Evolutionary conservation across 2,888 invertebrate species (phyloP), one percentile per base, ranked within the genome.

Genomic region (Argyresthia goedartella): DNA sequence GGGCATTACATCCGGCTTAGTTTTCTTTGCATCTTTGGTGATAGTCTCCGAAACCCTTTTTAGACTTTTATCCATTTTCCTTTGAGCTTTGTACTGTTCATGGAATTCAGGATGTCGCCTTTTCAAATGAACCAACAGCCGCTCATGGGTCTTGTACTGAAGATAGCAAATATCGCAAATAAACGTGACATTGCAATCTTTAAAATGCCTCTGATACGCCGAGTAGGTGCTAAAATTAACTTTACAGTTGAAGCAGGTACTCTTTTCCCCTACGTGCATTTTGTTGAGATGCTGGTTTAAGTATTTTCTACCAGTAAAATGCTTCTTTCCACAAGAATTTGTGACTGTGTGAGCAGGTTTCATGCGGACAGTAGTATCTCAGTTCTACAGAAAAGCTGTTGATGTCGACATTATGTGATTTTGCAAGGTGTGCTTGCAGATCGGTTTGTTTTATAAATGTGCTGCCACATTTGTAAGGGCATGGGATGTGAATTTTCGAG

Each of bases 231-330:
- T 61, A 67, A 92, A 94, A 0, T 75, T 76, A 54, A 86, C 80
- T 0, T 69, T 64, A 59, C 94, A 95, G 0, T 74, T 77, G 0
- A 66, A 63, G 62, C 94, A 94, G 0, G 70, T 64, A 53, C 78
- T 88, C 1, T 71, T 73, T 62, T 91, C 93, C 8, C 73, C 75
- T 16, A 87, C 86, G 63, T 95, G 95, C 0, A 91, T 90, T 71
- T 93, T 94, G 55, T 89, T 85, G 54, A 88, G 91, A 65, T 95
- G 95, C 73, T 94, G 91, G 11, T 91, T 90, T 0, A 92, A 61
- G 44, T 82, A 81, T 59, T 90, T 90, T 0, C 91, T 65, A 1
- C 76, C 84, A 0, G 77, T 70, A 52, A 92, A 92, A 61, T 73
- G 77, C 56, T 89, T 67, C 56, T 0, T 76, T 69, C 4, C n/a